phyloP scores from a whole-genome alignment of 2,888 invertebrate species.

The Parapristionchus giblindavisi region DNA sequence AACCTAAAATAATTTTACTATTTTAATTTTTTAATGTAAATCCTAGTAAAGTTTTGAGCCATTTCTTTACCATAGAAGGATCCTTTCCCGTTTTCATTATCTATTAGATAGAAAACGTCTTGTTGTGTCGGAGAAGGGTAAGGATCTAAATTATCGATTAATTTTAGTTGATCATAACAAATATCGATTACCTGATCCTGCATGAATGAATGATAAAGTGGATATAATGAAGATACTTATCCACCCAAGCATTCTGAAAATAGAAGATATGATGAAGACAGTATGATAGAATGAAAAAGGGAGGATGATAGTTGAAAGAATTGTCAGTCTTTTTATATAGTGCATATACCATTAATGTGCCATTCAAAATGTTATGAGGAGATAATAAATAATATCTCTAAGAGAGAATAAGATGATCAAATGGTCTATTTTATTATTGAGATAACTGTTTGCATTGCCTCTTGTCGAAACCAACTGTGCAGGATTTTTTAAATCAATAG shows the following conservation, averaged over 20 bases:
- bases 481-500: too few species aligned
- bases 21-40: too few species aligned
- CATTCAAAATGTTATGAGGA: too few species aligned
- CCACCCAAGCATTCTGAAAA: conserved; percentile 28
- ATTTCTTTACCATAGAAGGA: conserved; percentile 9
- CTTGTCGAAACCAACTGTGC: too few species aligned
- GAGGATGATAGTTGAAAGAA: background rate
- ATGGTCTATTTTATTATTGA: too few species aligned
- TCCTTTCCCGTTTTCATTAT: background rate
- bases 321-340: too few species aligned
- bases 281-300: background rate
- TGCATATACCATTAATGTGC: too few species aligned
- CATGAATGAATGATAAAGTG: background rate
- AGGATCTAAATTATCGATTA: background rate
- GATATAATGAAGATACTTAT: conserved; percentile 8
- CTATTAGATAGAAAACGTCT: conserved; percentile 19
- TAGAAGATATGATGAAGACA: background rate
- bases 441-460: too few species aligned
- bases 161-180: background rate
- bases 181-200: conserved; percentile 1
- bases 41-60: too few species aligned
- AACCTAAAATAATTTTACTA: too few species aligned
- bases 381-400: too few species aligned
- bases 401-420: too few species aligned
- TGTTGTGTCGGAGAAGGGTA: conserved; percentile 13